Evolutionary conservation across 2,888 invertebrate species (phyloP).

Genomic region (Rutpela maculata): DNA sequence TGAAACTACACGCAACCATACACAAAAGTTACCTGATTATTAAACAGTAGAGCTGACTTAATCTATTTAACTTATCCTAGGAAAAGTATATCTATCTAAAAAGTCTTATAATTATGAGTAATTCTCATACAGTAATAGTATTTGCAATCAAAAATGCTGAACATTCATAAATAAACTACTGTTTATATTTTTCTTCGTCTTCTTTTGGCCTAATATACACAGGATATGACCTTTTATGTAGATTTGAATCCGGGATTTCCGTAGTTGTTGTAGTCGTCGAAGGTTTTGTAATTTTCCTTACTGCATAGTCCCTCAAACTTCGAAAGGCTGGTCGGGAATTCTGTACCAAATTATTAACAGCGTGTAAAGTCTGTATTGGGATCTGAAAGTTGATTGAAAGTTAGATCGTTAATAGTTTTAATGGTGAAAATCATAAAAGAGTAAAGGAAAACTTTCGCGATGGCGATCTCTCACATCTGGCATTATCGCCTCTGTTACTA

Average conservation of each 20-base stretch:
- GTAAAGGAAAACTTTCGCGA: not conserved
- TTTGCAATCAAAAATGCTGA: not conserved
- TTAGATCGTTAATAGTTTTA: not conserved
- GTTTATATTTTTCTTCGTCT: slow-evolving; percentile 45
- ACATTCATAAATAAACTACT: not conserved
- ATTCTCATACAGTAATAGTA: not conserved
- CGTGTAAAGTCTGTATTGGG: slow-evolving; percentile 69
- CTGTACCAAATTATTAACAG: slow-evolving; percentile 70
- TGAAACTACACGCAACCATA: not conserved
- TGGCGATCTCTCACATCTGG: not conserved
- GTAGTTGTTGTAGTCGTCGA: slow-evolving; percentile 45
- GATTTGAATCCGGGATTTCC: slow-evolving; percentile 43
- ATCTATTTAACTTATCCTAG: not conserved
- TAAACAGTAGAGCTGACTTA: not conserved
- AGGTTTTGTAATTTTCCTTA: slow-evolving; percentile 57
- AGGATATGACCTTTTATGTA: slow-evolving; percentile 55
- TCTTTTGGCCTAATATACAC: slow-evolving; percentile 51
- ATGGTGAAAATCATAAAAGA: not conserved
- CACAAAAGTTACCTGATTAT: not conserved
- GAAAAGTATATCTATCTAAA: not conserved
- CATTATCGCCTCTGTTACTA: not conserved
- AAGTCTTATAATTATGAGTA: not conserved
- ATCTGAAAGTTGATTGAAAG: slow-evolving; percentile 65
- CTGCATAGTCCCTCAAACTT: slow-evolving; percentile 65
- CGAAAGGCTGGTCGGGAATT: slow-evolving; percentile 68